Evolutionary conservation across 1,140 invertebrate species (phyloP).

Genomic region (Prorops nasuta): DNA sequence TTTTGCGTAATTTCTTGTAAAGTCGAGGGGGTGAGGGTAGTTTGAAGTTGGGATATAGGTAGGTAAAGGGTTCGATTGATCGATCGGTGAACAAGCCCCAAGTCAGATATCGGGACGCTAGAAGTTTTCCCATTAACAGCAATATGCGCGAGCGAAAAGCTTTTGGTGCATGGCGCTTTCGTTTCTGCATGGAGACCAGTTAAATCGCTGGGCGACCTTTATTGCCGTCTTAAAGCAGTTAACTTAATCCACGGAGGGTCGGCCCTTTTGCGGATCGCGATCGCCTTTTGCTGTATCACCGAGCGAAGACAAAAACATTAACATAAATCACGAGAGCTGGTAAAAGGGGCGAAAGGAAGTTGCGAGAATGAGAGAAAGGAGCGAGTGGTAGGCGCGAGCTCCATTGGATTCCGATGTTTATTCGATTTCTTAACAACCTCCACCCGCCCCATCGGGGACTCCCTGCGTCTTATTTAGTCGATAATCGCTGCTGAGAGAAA

Average conservation of each 20-base stretch:
- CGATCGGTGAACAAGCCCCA: slow-evolving; percentile 42
- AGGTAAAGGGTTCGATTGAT: slow-evolving; percentile 43
- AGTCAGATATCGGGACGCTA: slow-evolving; percentile 40
- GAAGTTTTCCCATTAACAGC: slow-evolving; percentile 51
- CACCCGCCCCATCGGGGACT: slow-evolving; percentile 19
- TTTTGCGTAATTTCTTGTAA: no score
- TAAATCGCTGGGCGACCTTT: slow-evolving; percentile 52
- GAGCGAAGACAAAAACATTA: slow-evolving; percentile 56
- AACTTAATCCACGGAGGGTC: slow-evolving; percentile 46
- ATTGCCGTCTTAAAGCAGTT: slow-evolving; percentile 55
- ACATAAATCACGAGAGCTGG: slow-evolving; percentile 48
- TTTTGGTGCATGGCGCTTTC: no score
- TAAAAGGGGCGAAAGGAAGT: background rate
- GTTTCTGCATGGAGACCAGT: slow-evolving; percentile 50
- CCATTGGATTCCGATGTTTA: slow-evolving; percentile 44
- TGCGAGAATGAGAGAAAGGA: slow-evolving; percentile 18
- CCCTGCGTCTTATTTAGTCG: slow-evolving; percentile 21
- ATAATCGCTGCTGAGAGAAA: slow-evolving; percentile 37
- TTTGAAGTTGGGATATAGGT: no score
- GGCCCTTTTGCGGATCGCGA: slow-evolving; percentile 34
- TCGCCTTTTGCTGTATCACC: slow-evolving; percentile 55
- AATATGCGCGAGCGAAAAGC: slow-evolving; percentile 43
- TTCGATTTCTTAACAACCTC: slow-evolving; percentile 47
- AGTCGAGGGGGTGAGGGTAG: no score
- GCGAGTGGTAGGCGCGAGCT: slow-evolving; percentile 31